phyloP scores from a whole-genome alignment of 64 coral and sea anemone species.

The Montipora sp. region DNA sequence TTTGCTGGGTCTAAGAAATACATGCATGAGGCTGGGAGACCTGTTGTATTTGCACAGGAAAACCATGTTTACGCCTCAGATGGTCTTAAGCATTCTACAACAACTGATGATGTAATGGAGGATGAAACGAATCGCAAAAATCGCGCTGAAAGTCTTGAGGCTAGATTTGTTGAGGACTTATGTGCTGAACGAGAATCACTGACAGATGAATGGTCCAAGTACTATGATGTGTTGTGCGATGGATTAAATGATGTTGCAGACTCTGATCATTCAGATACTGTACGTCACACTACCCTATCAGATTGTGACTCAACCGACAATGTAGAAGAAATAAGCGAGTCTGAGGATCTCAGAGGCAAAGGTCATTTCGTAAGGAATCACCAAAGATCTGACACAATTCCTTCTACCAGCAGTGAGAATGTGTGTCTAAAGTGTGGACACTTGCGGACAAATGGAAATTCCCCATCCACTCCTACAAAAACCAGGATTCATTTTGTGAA shows the following conservation, averaged over 20 bases:
- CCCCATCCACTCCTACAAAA: not conserved
- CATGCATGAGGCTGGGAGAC: not conserved
- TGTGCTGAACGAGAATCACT: conserved; percentile 67
- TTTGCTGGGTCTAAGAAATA: not conserved
- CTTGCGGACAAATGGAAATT: not conserved
- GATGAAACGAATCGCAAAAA: not conserved
- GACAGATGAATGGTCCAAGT: conserved; percentile 79
- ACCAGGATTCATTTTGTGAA: conserved; percentile 56
- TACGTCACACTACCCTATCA: not conserved
- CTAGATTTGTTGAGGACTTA: conserved; percentile 77
- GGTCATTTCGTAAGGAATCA: not conserved
- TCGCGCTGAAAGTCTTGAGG: conserved; percentile 35
- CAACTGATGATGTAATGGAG: not conserved
- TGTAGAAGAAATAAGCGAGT: conserved; percentile 55
- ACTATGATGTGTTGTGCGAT: conserved; percentile 54
- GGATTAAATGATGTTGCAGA: not conserved
- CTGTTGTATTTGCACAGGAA: not conserved
- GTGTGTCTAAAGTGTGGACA: conserved; percentile 19
- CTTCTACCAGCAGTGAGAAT: not conserved
- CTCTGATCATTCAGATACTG: not conserved
- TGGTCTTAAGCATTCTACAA: not conserved
- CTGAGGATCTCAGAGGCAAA: not conserved
- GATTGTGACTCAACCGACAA: not conserved
- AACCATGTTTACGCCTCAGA: not conserved
- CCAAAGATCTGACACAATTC: not conserved